Percentiles rank a stretch among this genome's conserved stretches.
These are phyloP conservation scores for Calosoma granatense DNA, from an alignment of 1,140 invertebrate species.

Conservation along the genomic window DNA sequence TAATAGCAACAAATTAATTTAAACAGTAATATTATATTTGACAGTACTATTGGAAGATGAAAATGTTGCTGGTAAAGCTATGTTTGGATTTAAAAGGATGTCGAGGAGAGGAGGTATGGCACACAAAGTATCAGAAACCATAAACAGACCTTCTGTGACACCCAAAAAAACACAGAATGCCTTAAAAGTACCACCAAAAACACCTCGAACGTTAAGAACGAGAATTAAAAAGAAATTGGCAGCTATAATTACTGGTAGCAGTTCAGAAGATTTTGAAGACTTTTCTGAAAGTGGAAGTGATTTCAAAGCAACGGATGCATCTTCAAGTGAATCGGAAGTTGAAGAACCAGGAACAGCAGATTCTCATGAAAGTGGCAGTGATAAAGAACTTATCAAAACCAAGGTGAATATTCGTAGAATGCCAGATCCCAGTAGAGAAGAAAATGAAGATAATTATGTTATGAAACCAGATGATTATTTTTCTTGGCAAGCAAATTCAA, in stretches of 20 bases:
- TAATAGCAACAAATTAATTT: neutral
- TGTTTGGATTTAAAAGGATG: neutral
- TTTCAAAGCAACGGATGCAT: constrained; percentile 13
- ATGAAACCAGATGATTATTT: constrained; percentile 56
- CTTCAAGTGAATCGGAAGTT: constrained; percentile 13
- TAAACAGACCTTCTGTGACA: neutral
- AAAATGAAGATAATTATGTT: constrained; percentile 34
- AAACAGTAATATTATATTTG: neutral
- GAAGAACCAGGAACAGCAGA: constrained; percentile 12
- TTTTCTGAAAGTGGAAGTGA: constrained; percentile 23
- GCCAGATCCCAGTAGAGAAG: neutral
- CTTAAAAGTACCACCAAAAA: constrained; percentile 13
- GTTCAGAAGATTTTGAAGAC: constrained; percentile 12
- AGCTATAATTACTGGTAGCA: neutral
- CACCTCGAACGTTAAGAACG: constrained; percentile 17
- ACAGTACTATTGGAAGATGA: neutral
- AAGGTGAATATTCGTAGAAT: neutral
- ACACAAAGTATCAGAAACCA: neutral
- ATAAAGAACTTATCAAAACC: constrained; percentile 15
- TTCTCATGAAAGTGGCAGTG: constrained; percentile 17
- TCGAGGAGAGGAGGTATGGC: neutral
- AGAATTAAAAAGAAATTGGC: constrained; percentile 19
- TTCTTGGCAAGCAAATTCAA: constrained; percentile 46
- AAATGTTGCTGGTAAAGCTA: neutral
- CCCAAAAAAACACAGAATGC: neutral